Evolutionary conservation across 1,140 invertebrate species (phyloP), one percentile per base, ranked within the genome.

Genomic region (Branchinecta lynchi): DNA sequence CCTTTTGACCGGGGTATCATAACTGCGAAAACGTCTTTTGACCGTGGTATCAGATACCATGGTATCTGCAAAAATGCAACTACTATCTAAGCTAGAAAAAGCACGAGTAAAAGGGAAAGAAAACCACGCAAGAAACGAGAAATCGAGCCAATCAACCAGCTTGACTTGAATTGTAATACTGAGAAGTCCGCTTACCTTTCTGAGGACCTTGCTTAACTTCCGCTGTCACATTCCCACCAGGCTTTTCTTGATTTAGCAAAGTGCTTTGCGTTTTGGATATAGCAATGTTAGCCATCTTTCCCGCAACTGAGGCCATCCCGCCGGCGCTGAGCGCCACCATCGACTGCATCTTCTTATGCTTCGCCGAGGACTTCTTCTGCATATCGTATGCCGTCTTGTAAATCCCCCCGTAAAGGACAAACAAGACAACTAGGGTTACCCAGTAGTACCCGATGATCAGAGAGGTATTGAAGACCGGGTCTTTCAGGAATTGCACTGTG

Each of bases 361-460:
- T 95, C 0, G 89, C 90, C 78, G 96, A 93, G 70, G 93, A 95
- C 77, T 98, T 97, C 76, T 94, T 91, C 76, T 98, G 95, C 89
- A 99, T 94, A 73, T 95, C 89, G 75, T 96, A 93, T 0, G 96
- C 96, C 15, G 96, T 98, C 77, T 93, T 93, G 79, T 99, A 99
- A 75, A 99, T 99, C 3, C 95, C 94, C 65, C 88, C 91, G 78
- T 99, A 99, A 0, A 99, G 82, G 68, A 94, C 86, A 76, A 97
- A 93, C 7, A 98, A 82, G 3, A 98, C 90, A 43, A 95, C 86
- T 0, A 97, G 78, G 0, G 96, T 98, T 0, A 90, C 93, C 92
- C 95, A 98, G 78, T 96, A 99, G 77, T 99, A 99, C 43, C 89
- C 91, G 73, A 98, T 95, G 69, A 98, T 98, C 32, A 98, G 82